Evolutionary conservation across 2,113 vertebrate genomes (phyloP).

Genomic region (Poeciliopsis prolifica): DNA sequence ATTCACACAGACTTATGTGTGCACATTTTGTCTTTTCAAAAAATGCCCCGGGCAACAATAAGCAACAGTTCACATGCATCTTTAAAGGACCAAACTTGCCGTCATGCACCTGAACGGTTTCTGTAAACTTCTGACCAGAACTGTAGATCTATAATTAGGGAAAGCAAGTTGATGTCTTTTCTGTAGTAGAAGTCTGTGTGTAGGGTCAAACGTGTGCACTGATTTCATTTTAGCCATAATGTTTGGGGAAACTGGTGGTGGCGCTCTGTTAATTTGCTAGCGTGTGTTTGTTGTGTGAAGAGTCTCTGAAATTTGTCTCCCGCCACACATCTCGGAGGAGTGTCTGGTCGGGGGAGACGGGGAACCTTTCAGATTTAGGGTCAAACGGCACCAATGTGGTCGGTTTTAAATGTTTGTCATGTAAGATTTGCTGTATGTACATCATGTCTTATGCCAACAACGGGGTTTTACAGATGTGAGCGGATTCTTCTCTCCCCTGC

Average conservation of each 20-base stretch:
- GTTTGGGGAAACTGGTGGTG: constrained; percentile 53
- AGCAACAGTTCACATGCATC: background rate
- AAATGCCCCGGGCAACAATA: background rate
- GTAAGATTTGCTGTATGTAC: constrained; percentile 91
- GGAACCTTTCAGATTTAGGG: constrained; percentile 14
- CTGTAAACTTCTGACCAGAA: background rate
- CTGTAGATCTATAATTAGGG: constrained; percentile 29
- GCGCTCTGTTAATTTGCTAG: constrained; percentile 61
- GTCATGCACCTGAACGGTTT: background rate
- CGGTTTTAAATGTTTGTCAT: constrained; percentile 86
- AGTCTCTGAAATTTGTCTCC: constrained; percentile 51
- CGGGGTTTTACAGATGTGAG: constrained; percentile 85
- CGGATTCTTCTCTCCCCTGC: constrained; percentile 73
- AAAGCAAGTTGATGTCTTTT: constrained; percentile 50
- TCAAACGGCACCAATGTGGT: constrained; percentile 82
- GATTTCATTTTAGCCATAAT: constrained; percentile 66
- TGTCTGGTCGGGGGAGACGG: background rate
- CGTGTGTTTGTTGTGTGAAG: constrained; percentile 66
- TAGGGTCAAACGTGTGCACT: constrained; percentile 70
- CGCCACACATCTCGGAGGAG: constrained; percentile 39
- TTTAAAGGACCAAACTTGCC: background rate
- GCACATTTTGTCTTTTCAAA: background rate
- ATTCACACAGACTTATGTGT: background rate
- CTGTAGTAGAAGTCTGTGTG: constrained; percentile 61
- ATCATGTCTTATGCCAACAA: constrained; percentile 90